Percentiles rank a stretch among this genome's conserved stretches.
Conservation (phyloP, 2,888 invertebrate genomes). For the Phytoseiulus persimilis region DNA sequence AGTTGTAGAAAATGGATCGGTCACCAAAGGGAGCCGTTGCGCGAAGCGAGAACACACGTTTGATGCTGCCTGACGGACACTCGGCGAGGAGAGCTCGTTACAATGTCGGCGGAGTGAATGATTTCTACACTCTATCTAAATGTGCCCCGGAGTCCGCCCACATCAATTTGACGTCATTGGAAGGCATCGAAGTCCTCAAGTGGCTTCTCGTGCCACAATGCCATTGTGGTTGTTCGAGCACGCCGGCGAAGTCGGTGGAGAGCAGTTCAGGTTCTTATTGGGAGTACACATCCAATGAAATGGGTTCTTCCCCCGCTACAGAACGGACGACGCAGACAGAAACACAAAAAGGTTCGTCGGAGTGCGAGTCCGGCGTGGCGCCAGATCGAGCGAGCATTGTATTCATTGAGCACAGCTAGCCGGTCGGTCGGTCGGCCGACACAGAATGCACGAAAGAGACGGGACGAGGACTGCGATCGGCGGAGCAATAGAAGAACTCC, state of each 20-base stretch:
- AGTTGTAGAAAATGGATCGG: background rate
- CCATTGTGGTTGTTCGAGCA: background rate
- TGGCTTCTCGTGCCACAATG: background rate
- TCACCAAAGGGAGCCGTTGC: background rate
- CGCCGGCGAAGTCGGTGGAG: background rate
- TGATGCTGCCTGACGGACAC: background rate
- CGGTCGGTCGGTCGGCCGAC: background rate
- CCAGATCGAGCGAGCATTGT: background rate
- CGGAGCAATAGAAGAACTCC: background rate
- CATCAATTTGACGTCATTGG: slow-evolving; percentile 5
- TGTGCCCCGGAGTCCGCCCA: background rate
- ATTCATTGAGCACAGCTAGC: background rate
- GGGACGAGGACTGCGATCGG: background rate
- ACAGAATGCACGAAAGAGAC: background rate
- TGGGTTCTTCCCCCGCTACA: background rate
- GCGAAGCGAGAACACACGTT: background rate
- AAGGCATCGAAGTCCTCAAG: background rate
- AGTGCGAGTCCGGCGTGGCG: slow-evolving; percentile 5
- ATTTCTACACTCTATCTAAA: background rate
- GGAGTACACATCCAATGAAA: background rate
- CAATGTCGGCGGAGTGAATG: background rate
- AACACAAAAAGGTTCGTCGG: background rate
- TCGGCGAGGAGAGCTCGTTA: background rate
- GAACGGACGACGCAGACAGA: background rate
- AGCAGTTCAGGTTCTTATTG: background rate